phyloP scores from a whole-genome alignment of 2,888 invertebrate species.

The Ethmia dodecea region DNA sequence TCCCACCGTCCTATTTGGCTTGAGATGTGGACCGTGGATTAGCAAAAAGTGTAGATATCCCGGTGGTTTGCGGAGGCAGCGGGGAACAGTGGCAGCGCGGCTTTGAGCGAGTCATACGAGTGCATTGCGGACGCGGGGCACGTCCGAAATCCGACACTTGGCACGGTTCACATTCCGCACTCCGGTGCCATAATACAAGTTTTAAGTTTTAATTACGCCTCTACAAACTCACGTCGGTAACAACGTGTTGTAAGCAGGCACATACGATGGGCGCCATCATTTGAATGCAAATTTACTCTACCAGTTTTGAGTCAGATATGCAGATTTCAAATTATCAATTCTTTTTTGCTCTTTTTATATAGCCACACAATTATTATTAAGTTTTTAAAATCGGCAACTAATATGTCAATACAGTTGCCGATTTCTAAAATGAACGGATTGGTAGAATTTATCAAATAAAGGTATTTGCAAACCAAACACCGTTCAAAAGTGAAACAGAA shows the following conservation, averaged over 20 bases:
- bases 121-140: conserved; percentile 55
- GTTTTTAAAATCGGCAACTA: too few species aligned
- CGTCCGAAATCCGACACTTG: conserved; percentile 70
- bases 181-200: conserved; percentile 54
- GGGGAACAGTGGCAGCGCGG: conserved; percentile 3
- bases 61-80: conserved; percentile 20
- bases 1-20: conserved; percentile 19
- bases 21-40: conserved; percentile 32
- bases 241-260: conserved; percentile 6
- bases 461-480: too few species aligned
- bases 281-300: too few species aligned
- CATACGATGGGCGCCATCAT: too few species aligned
- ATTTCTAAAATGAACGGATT: too few species aligned
- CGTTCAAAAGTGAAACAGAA: conserved; percentile 23
- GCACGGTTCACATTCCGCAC: conserved; percentile 55
- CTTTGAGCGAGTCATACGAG: conserved; percentile 20
- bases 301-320: too few species aligned
- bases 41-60: conserved; percentile 30
- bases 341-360: too few species aligned
- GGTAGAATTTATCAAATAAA: too few species aligned
- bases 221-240: conserved; percentile 34
- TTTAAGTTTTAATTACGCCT: conserved; percentile 72
- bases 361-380: too few species aligned
- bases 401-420: too few species aligned
- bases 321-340: too few species aligned